Conservation (phyloP, 92 coral and sea anemone species). For the Umimayanthus chanpuru region DNA sequence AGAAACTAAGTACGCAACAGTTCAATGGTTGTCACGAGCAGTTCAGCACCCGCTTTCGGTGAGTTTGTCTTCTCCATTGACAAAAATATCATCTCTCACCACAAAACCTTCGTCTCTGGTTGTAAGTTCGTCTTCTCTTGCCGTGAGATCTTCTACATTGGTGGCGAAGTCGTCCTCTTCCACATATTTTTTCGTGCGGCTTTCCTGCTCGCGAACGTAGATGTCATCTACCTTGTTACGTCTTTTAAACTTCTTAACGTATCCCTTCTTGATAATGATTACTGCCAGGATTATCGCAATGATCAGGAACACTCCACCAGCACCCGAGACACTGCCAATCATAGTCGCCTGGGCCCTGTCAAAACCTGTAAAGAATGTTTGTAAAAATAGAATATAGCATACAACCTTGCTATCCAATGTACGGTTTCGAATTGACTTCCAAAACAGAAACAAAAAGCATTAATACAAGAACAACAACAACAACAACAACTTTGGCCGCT, state of each 20-base stretch:
- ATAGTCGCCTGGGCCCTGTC: slow-evolving; percentile 10
- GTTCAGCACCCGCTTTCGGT: slow-evolving; percentile 19
- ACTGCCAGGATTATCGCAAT: slow-evolving; percentile 46
- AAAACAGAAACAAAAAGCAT: no score
- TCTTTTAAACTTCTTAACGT: slow-evolving; percentile 49
- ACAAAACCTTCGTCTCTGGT: slow-evolving; percentile 21
- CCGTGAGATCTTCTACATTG: background rate
- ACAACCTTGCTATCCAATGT: no score
- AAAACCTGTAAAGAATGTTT: background rate
- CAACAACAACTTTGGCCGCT: no score
- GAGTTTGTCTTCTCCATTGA: background rate
- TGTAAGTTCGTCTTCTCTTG: background rate
- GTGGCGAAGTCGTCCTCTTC: slow-evolving; percentile 34
- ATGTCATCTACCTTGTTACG: slow-evolving; percentile 59
- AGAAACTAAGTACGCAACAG: background rate
- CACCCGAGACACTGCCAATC: slow-evolving; percentile 49
- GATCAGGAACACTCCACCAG: slow-evolving; percentile 47
- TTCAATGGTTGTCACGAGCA: background rate
- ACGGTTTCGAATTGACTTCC: no score
- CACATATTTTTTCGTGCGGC: slow-evolving; percentile 51
- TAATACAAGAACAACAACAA: background rate
- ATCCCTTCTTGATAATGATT: slow-evolving; percentile 53
- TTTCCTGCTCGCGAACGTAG: slow-evolving; percentile 45
- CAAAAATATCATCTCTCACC: slow-evolving; percentile 11
- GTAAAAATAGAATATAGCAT: background rate